These are phyloP conservation scores for Piaya cayana DNA, from an alignment of 2,113 vertebrate genomes.

Conservation along the genomic window DNA sequence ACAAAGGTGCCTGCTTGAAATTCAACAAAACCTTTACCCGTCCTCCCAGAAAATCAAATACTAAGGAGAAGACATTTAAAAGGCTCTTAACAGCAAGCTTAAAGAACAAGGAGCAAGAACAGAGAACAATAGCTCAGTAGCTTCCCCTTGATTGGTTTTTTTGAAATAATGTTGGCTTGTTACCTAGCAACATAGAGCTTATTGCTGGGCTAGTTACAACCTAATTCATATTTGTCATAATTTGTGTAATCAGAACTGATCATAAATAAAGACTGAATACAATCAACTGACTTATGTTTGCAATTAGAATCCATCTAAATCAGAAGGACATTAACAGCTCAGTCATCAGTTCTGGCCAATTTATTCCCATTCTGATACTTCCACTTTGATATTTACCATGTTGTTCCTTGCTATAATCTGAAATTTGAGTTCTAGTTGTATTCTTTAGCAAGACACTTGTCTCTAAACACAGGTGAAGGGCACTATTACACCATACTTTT, in stretches of 20 bases:
- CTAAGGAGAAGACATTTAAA: constrained; percentile 9
- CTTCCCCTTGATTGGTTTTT: constrained; percentile 39
- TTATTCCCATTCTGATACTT: constrained; percentile 53
- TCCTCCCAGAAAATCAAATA: background rate
- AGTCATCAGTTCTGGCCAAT: constrained; percentile 24
- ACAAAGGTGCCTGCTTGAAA: background rate
- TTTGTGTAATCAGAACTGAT: constrained; percentile 81
- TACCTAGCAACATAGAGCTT: constrained; percentile 80
- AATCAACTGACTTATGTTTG: constrained; percentile 75
- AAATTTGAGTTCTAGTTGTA: background rate
- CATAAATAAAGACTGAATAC: constrained; percentile 79
- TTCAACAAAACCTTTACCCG: background rate
- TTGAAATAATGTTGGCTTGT: constrained; percentile 71
- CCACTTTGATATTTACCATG: constrained; percentile 15
- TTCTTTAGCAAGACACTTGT: background rate
- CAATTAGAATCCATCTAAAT: constrained; percentile 79
- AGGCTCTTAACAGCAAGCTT: constrained; percentile 33
- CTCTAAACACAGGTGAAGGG: background rate
- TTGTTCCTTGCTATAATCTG: background rate
- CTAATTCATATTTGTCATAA: constrained; percentile 81
- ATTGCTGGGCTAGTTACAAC: constrained; percentile 73
- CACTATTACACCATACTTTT: background rate
- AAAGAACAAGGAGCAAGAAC: constrained; percentile 11
- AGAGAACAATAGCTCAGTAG: constrained; percentile 44
- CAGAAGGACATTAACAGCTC: constrained; percentile 63